Base-by-base conservation (phyloP, 2,888 invertebrate genomes). In the Mycalesis mineus region DNA sequence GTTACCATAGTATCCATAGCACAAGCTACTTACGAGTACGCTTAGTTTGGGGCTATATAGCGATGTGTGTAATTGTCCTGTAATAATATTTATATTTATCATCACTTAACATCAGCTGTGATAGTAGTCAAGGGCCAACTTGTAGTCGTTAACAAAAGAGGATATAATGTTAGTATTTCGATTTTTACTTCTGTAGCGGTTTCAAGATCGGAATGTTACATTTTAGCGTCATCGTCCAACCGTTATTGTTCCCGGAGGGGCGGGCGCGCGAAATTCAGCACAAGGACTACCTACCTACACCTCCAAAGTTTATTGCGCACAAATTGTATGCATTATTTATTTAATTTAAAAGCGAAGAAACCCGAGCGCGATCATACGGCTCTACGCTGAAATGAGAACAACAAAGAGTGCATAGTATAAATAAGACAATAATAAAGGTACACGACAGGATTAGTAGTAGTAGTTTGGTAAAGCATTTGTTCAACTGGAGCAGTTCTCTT, bases 341-440 rank as follows among this genome's bases (percentile, higher is more conserved):
- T 88, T 88, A 87, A 88, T 88, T 88, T 88, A 87, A 86, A 87
- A 85, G 88, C 82, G 84, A 86, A 87, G 88, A 88, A 84, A 82
- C 83, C 80, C 78, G 71, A 73, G 78, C 78, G 76, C 80, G 75
- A 80, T 83, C 80, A 82, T 83, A 77, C 75, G 66, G 69, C 67
- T 66, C 74, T 65, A 76, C 74, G 74, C 71, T 71, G 71, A 71
- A 73, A 74, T 74, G 71, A 74, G 70, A 74, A 74, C 69, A 73
- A 70, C 71, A 79, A 78, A 74, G 73, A 75, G 74, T 73, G 68
- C 72, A 69, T 51, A 42, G 55, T 57, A 63, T 63, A 65, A 61
- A 65, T 65, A 63, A 63, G 55, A 55, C 45, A 42, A 50, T 54
- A 61, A 53, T 51, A 61, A 54, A 61, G 49, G 42, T 55, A 45